Evolutionary conservation across 2,797 vertebrate genomes (phyloP).

Genomic region (Podarcis siculus): DNA sequence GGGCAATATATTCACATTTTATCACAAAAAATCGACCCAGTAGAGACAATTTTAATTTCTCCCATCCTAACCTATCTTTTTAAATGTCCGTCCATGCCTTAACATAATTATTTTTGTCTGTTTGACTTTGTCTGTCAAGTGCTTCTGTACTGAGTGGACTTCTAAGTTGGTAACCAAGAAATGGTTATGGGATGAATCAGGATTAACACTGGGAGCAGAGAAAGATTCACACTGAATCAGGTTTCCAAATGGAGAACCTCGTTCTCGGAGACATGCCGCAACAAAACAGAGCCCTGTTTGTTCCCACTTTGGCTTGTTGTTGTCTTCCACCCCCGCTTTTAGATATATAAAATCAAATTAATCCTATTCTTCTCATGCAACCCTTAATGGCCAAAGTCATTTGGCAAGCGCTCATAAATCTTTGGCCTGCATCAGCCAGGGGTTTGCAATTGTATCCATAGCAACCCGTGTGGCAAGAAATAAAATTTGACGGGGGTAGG

Average conservation of each 20-base stretch:
- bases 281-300: constrained; percentile 29
- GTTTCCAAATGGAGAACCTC: not conserved
- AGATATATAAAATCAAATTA: not conserved
- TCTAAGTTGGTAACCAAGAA: not conserved
- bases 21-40: too few relatives aligned
- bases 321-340: not conserved
- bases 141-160: too few relatives aligned
- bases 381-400: constrained; percentile 52
- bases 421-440: constrained; percentile 57
- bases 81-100: too few relatives aligned
- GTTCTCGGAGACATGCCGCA: constrained; percentile 12
- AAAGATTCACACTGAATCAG: not conserved
- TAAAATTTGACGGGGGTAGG: constrained; percentile 66
- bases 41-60: too few relatives aligned
- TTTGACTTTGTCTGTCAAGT: too few relatives aligned
- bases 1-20: too few relatives aligned
- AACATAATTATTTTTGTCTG: too few relatives aligned
- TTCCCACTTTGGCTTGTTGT: constrained; percentile 42
- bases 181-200: not conserved
- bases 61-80: too few relatives aligned
- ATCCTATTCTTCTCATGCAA: constrained; percentile 25
- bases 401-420: constrained; percentile 65
- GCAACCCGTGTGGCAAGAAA: constrained; percentile 65
- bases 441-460: constrained; percentile 65
- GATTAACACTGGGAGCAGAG: not conserved